These are phyloP conservation scores for Rhinichthys osculus DNA, from an alignment of 2,797 vertebrate genomes.

Conservation along the genomic window DNA sequence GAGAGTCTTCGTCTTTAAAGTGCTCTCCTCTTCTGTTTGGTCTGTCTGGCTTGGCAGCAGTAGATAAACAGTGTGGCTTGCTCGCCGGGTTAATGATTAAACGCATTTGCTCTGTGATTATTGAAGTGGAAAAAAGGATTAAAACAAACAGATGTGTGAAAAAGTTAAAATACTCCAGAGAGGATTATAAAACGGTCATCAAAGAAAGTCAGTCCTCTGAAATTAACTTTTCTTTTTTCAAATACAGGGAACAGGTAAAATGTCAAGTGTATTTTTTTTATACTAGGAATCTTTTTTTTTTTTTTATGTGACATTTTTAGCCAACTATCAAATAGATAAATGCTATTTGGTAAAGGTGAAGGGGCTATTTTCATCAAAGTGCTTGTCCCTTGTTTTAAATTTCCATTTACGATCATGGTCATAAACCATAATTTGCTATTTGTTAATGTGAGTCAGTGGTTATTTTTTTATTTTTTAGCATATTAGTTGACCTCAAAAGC, in stretches of 20 bases:
- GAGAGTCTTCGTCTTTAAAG: conserved; percentile 31
- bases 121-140: conserved; percentile 27
- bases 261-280: conserved; percentile 37
- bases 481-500: background rate
- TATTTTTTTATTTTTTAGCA: background rate
- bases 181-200: background rate
- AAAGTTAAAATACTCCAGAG: conserved; percentile 17
- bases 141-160: conserved; percentile 41
- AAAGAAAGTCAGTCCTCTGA: conserved; percentile 3
- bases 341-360: conserved; percentile 38
- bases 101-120: conserved; percentile 17
- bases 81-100: conserved; percentile 30
- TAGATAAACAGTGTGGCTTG: conserved; percentile 9
- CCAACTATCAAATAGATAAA: conserved; percentile 29
- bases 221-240: conserved; percentile 11
- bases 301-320: conserved; percentile 47
- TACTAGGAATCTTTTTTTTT: background rate
- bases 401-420: background rate
- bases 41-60: conserved; percentile 13
- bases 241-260: conserved; percentile 36
- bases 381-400: background rate
- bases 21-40: conserved; percentile 23
- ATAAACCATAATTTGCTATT: background rate
- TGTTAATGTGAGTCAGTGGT: background rate
- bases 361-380: conserved; percentile 2